phyloP scores from a whole-genome alignment of 2,797 vertebrate genomes.

The Cheirogaleus major region DNA sequence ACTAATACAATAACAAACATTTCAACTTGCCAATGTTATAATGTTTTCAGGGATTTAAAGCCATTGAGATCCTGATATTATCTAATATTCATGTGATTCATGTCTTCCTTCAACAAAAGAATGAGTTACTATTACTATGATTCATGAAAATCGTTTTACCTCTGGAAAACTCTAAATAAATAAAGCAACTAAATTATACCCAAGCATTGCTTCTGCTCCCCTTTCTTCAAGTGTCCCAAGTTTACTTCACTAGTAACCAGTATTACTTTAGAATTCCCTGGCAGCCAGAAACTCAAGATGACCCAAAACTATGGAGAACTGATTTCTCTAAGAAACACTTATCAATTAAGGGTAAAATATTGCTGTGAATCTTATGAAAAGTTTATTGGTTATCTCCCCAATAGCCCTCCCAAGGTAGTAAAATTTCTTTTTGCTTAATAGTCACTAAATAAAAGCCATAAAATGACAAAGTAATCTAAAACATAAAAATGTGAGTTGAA shows the following conservation, averaged over 20 bases:
- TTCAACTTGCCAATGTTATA: neutral
- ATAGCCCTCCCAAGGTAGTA: neutral
- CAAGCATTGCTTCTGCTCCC: slow-evolving; percentile 33
- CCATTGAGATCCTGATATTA: neutral
- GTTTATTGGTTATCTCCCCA: neutral
- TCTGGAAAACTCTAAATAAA: slow-evolving; percentile 24
- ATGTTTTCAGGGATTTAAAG: neutral
- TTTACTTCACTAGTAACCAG: slow-evolving; percentile 70
- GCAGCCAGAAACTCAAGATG: slow-evolving; percentile 84
- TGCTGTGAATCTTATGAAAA: slow-evolving; percentile 73
- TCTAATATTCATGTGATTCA: slow-evolving; percentile 3
- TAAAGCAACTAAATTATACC: neutral
- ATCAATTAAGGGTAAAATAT: slow-evolving; percentile 79
- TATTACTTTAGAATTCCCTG: slow-evolving; percentile 84
- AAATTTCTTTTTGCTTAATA: neutral
- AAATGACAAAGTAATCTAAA: neutral
- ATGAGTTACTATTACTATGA: slow-evolving; percentile 10
- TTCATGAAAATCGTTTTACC: neutral
- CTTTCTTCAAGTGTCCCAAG: slow-evolving; percentile 69
- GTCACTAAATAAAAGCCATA: neutral
- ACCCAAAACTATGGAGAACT: slow-evolving; percentile 83
- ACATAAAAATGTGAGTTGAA: neutral
- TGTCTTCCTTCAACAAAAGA: neutral
- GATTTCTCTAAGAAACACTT: slow-evolving; percentile 78
- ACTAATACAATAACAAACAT: neutral